Conservation (phyloP, 2,113 vertebrate genomes). For the Platichthys stellatus region DNA sequence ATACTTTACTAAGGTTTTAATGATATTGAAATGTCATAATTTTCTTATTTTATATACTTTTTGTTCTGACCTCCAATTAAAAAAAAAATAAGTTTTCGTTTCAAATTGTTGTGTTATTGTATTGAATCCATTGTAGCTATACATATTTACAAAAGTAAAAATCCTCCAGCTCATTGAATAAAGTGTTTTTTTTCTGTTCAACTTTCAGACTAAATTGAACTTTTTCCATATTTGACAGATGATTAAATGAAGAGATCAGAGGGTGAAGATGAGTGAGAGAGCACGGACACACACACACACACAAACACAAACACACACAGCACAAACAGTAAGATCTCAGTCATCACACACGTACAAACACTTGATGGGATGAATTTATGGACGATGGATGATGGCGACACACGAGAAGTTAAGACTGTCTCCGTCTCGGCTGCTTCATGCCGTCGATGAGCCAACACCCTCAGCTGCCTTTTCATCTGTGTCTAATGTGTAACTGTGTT, state of each 20-base stretch:
- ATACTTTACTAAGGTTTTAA: too few species aligned
- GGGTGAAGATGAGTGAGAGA: constrained; percentile 30
- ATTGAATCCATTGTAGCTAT: too few species aligned
- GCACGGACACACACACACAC: constrained; percentile 16
- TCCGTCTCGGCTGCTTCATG: constrained; percentile 13
- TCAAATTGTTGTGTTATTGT: too few species aligned
- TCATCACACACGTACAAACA: constrained; percentile 19
- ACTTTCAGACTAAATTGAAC: too few species aligned
- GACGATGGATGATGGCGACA: constrained; percentile 16
- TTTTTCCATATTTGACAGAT: neutral
- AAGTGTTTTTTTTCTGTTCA: too few species aligned
- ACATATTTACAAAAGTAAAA: neutral
- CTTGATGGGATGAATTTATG: constrained; percentile 58
- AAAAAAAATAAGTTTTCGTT: too few species aligned
- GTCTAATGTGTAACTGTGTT: constrained; percentile 56
- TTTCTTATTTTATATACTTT: too few species aligned
- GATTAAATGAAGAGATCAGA: constrained; percentile 50
- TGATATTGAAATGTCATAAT: too few species aligned
- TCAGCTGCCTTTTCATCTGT: constrained; percentile 46
- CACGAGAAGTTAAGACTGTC: constrained; percentile 7
- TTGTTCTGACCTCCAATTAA: too few species aligned
- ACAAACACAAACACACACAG: constrained; percentile 2
- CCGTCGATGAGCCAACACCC: constrained; percentile 51
- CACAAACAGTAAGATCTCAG: constrained; percentile 8
- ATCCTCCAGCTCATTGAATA: neutral